A percentile compares a stretch with the other conserved stretches of the same genome.
phyloP scores from a whole-genome alignment of 2,797 vertebrate species.

The Decapterus maruadsi region DNA sequence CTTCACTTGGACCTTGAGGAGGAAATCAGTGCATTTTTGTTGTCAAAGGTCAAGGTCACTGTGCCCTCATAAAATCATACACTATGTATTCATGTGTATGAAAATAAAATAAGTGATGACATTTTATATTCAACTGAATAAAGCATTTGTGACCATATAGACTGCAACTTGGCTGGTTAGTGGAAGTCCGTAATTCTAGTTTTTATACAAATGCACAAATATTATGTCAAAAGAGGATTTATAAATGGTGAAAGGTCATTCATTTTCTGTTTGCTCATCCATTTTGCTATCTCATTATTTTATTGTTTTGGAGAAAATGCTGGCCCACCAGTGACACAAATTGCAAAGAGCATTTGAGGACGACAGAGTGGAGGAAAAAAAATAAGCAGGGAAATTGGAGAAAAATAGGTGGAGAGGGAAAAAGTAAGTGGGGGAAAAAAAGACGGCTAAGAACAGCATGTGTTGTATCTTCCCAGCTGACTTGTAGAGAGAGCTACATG shows the following conservation, averaged over 20 bases:
- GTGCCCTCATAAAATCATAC: too few species aligned
- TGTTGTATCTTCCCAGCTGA: slow-evolving; percentile 55
- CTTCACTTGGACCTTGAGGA: too few species aligned
- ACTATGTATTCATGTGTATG: too few species aligned
- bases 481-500: slow-evolving; percentile 56
- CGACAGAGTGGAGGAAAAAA: neutral
- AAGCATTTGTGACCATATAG: too few species aligned
- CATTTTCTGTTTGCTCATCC: neutral
- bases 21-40: too few species aligned
- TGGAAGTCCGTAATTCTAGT: neutral
- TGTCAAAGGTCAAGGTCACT: too few species aligned
- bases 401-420: neutral
- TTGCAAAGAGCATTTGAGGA: neutral
- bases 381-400: slow-evolving; percentile 6
- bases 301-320: neutral
- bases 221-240: neutral
- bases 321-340: neutral
- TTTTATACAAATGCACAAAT: neutral
- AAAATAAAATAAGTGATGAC: too few species aligned
- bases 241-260: neutral
- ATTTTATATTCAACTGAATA: too few species aligned
- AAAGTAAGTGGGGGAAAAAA: neutral
- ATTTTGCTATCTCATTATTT: neutral
- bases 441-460: slow-evolving; percentile 51
- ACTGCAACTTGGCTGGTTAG: too few species aligned